A percentile compares a stretch with the other conserved stretches of the same genome.
Conservation (phyloP, 2,113 vertebrate genomes). For the human (Homo sapiens) region GRCh38 chr2:159585001-159585500, state of each 20-base stretch:
- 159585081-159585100: too few relatives aligned
- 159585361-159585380: neutral
- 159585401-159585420: neutral
- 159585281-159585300: neutral
- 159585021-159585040: too few relatives aligned
- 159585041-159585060: too few relatives aligned
- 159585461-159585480: neutral
- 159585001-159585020: too few relatives aligned
- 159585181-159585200: neutral
- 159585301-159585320: neutral
- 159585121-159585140: neutral
- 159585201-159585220: neutral
- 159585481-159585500: neutral
- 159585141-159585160: neutral
- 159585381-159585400: neutral
- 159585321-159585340: neutral
- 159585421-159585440: neutral
- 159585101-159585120: neutral
- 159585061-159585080: too few relatives aligned
- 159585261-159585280: neutral
- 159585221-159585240: neutral
- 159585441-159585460: conserved; percentile 6
- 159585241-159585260: neutral
- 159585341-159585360: neutral
- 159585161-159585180: neutral